Conservation (phyloP, 2,113 vertebrate genomes). For the Bostrychus sinensis region DNA sequence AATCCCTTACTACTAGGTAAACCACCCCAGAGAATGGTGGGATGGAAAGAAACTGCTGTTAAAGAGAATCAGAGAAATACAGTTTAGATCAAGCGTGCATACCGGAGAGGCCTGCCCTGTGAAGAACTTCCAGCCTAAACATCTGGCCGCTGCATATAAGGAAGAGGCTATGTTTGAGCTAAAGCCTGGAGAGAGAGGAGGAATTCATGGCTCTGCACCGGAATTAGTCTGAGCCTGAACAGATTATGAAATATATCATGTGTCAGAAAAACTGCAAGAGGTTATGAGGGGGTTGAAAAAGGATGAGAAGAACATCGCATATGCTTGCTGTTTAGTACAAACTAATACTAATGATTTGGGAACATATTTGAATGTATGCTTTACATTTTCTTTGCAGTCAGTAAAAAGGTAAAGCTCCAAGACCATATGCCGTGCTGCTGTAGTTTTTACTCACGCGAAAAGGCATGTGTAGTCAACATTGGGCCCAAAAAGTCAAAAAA, state of each 20-base stretch:
- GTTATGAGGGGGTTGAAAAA: neutral
- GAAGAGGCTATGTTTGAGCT: slow-evolving; percentile 51
- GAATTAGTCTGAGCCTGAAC: slow-evolving; percentile 22
- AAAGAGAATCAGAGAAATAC: slow-evolving; percentile 57
- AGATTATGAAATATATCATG: slow-evolving; percentile 12
- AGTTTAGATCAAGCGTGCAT: slow-evolving; percentile 59
- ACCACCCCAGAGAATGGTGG: slow-evolving; percentile 54
- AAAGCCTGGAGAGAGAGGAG: slow-evolving; percentile 60
- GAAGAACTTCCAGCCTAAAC: slow-evolving; percentile 63
- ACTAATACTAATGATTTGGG: neutral
- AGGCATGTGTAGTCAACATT: no score
- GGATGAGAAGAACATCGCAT: neutral
- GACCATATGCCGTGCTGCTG: no score
- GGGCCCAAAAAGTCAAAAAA: no score
- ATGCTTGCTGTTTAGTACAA: neutral
- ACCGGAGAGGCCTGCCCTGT: slow-evolving; percentile 54
- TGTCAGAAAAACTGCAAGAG: neutral
- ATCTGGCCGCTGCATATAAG: slow-evolving; percentile 58
- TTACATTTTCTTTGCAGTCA: neutral
- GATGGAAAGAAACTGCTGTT: slow-evolving; percentile 14
- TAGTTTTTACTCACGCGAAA: no score
- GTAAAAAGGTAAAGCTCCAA: no score
- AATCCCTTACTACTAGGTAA: slow-evolving; percentile 72
- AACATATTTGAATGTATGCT: neutral
- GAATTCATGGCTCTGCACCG: slow-evolving; percentile 46